A percentile compares a stretch with the other conserved stretches of the same genome.
phyloP scores from a whole-genome alignment of 2,113 vertebrate genomes.

The Euleptes europaea region DNA sequence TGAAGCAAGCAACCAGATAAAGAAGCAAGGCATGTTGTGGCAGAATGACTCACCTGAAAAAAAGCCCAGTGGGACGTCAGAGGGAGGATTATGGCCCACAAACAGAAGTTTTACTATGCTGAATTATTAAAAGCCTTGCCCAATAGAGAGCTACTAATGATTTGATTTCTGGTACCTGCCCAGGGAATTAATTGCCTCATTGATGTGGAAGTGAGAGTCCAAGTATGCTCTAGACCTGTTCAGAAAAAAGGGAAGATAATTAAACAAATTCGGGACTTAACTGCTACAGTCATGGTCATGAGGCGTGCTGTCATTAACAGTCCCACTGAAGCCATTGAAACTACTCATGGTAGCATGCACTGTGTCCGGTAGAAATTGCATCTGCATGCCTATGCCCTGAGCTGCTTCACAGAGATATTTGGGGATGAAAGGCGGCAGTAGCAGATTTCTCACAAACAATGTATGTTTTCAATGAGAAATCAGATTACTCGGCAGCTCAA shows the following conservation, averaged over 20 bases:
- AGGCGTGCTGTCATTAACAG: background rate
- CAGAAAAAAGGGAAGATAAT: constrained; percentile 14
- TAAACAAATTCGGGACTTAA: constrained; percentile 18
- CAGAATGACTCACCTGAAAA: constrained; percentile 25
- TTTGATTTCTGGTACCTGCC: constrained; percentile 17
- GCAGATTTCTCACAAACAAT: background rate
- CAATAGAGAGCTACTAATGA: constrained; percentile 21
- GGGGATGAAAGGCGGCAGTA: background rate
- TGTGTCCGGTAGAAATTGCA: background rate
- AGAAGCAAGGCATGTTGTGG: background rate
- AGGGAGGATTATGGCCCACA: constrained; percentile 1
- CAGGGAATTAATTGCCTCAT: constrained; percentile 29
- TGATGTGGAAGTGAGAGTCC: constrained; percentile 3
- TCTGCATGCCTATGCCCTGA: background rate
- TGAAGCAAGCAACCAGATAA: background rate
- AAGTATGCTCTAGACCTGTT: constrained; percentile 1
- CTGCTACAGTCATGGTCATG: constrained; percentile 4
- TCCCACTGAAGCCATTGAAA: background rate
- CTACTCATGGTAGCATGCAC: background rate
- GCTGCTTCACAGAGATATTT: background rate
- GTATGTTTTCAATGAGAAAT: background rate
- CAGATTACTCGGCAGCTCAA: background rate
- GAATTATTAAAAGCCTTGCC: constrained; percentile 25
- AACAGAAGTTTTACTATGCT: constrained; percentile 19
- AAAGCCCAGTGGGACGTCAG: constrained; percentile 1